Conservation (phyloP, 2,888 invertebrate genomes). For the Rhabditoides inermis region DNA sequence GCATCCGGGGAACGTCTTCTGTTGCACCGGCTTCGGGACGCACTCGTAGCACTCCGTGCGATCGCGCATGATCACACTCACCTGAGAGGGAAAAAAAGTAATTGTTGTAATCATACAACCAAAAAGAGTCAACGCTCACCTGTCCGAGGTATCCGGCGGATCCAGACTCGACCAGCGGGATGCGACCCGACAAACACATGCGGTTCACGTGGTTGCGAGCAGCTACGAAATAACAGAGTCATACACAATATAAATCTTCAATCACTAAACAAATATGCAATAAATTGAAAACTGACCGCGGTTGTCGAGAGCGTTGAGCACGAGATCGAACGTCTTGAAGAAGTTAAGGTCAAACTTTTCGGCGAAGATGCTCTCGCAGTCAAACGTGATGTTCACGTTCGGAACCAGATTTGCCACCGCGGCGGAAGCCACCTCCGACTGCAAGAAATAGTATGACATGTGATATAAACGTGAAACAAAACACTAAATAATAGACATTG, state of each 20-base stretch:
- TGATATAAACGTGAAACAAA: background rate
- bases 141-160: slow-evolving; percentile 95
- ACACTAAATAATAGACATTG: background rate
- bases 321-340: slow-evolving; percentile 80
- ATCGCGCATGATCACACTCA: slow-evolving; percentile 62
- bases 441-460: background rate
- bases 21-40: slow-evolving; percentile 65
- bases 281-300: slow-evolving; percentile 55
- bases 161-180: slow-evolving; percentile 91
- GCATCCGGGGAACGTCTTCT: slow-evolving; percentile 90
- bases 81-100: slow-evolving; percentile 8
- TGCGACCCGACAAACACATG: slow-evolving; percentile 87
- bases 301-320: slow-evolving; percentile 94
- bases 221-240: slow-evolving; percentile 55
- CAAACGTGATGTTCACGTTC: slow-evolving; percentile 61
- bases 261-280: background rate
- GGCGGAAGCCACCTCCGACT: slow-evolving; percentile 61
- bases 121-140: slow-evolving; percentile 26
- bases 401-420: slow-evolving; percentile 36
- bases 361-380: slow-evolving; percentile 72
- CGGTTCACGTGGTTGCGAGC: slow-evolving; percentile 97
- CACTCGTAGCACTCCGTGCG: slow-evolving; percentile 94
- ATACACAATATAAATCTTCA: slow-evolving; percentile 2
- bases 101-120: background rate
- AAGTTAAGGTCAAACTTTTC: slow-evolving; percentile 72